Percentiles rank a stretch among this genome's conserved stretches.
These are phyloP conservation scores for Apeira syringaria DNA, from an alignment of 2,888 invertebrate genomes.

Conservation along the genomic window DNA sequence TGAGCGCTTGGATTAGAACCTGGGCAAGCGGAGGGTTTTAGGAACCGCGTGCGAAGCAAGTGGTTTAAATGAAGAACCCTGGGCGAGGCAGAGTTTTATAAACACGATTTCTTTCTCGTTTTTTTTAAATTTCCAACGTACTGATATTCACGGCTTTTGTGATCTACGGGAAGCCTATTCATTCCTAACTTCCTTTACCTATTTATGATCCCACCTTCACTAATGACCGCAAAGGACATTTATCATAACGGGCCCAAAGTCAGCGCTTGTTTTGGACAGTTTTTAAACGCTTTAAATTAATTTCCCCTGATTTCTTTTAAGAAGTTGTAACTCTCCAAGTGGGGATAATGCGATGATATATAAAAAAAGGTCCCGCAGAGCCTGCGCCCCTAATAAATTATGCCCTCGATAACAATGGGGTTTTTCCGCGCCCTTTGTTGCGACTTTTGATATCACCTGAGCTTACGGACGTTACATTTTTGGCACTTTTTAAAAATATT, in stretches of 20 bases:
- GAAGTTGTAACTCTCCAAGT: conserved; percentile 82
- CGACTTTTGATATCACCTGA: conserved; percentile 83
- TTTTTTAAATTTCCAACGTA: no score
- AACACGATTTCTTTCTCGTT: no score
- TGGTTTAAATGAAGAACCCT: no score
- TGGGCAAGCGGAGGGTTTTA: no score
- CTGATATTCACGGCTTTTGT: no score
- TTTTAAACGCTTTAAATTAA: conserved; percentile 79
- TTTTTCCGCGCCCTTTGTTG: conserved; percentile 82
- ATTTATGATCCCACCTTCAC: conserved; percentile 12
- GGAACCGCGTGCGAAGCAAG: no score
- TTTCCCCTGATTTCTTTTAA: conserved; percentile 82
- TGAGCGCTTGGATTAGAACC: no score
- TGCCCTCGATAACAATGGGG: conserved; percentile 84
- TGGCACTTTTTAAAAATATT: conserved; percentile 14
- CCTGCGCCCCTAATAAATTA: conserved; percentile 81
- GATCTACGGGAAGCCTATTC: no score
- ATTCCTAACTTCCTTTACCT: not conserved
- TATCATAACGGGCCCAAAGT: conserved; percentile 70
- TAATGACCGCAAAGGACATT: conserved; percentile 47
- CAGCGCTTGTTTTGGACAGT: conserved; percentile 73
- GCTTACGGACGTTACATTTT: conserved; percentile 42
- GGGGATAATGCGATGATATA: conserved; percentile 84
- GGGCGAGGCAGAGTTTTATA: no score
- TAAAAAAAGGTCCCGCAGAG: conserved; percentile 82